Conservation (phyloP, 2,888 invertebrate species). For the Galerucella pusilla region DNA sequence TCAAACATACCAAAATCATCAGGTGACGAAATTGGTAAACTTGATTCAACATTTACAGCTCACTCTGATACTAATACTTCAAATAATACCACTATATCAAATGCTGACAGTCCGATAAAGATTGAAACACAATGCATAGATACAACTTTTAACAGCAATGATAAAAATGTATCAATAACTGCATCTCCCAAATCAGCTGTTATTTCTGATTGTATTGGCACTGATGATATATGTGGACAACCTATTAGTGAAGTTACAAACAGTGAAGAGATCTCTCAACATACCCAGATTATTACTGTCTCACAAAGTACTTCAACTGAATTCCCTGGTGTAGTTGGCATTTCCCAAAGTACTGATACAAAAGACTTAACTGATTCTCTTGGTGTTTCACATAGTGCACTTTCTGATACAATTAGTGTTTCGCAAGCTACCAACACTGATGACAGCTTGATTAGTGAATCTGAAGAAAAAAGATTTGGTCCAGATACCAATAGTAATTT, state of each 20-base stretch:
- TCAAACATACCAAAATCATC: not conserved
- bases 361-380: not conserved
- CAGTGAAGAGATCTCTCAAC: not conserved
- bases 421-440: slow-evolving; percentile 1
- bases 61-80: not conserved
- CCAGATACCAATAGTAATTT: slow-evolving; percentile 11
- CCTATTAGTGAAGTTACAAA: not conserved
- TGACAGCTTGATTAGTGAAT: not conserved
- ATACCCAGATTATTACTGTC: not conserved
- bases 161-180: not conserved
- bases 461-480: not conserved
- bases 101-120: not conserved
- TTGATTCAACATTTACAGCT: slow-evolving; percentile 8
- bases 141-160: not conserved
- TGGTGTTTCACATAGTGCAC: not conserved
- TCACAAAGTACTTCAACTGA: not conserved
- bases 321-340: not conserved
- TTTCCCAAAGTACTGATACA: not conserved
- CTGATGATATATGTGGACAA: not conserved
- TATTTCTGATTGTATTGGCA: not conserved
- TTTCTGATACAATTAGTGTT: not conserved
- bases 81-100: not conserved
- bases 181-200: not conserved
- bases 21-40: not conserved
- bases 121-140: not conserved